phyloP scores from a whole-genome alignment of 2,888 invertebrate species.

The Drosophila gaucha region DNA sequence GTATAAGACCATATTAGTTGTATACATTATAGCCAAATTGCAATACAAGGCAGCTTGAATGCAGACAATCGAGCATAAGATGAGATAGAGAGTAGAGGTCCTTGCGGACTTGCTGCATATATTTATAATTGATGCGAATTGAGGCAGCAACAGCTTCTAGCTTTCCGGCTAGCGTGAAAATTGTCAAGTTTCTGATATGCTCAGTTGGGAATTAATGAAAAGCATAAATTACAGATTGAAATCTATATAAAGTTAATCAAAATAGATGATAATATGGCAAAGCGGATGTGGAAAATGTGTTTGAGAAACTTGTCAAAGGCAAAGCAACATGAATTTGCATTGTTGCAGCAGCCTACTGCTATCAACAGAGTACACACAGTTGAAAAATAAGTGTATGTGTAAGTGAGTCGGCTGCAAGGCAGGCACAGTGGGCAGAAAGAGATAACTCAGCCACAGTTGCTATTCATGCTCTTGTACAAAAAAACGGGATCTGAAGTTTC shows the following conservation, averaged over 20 bases:
- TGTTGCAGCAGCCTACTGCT: not conserved
- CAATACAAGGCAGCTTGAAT: constrained; percentile 26
- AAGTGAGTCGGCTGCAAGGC: not conserved
- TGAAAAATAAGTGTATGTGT: not conserved
- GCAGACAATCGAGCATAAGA: constrained; percentile 11
- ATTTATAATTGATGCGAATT: constrained; percentile 27
- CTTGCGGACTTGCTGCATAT: constrained; percentile 5
- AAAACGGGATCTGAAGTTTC: too few species aligned
- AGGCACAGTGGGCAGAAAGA: too few species aligned
- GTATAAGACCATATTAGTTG: constrained; percentile 51
- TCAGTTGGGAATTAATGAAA: constrained; percentile 19
- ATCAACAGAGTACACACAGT: not conserved
- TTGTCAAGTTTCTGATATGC: constrained; percentile 15
- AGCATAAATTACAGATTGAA: constrained; percentile 18
- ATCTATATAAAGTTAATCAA: constrained; percentile 11
- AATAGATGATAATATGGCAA: constrained; percentile 10
- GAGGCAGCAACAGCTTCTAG: not conserved
- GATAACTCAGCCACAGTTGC: not conserved
- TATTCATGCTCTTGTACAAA: not conserved
- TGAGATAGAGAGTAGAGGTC: not conserved
- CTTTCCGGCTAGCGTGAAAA: constrained; percentile 9
- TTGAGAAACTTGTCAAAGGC: not conserved
- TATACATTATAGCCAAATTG: constrained; percentile 49
- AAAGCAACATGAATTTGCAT: not conserved
- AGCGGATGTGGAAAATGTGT: not conserved